Evolutionary conservation across 2,113 vertebrate genomes (phyloP).

Genomic region (Pelusios castaneus): DNA sequence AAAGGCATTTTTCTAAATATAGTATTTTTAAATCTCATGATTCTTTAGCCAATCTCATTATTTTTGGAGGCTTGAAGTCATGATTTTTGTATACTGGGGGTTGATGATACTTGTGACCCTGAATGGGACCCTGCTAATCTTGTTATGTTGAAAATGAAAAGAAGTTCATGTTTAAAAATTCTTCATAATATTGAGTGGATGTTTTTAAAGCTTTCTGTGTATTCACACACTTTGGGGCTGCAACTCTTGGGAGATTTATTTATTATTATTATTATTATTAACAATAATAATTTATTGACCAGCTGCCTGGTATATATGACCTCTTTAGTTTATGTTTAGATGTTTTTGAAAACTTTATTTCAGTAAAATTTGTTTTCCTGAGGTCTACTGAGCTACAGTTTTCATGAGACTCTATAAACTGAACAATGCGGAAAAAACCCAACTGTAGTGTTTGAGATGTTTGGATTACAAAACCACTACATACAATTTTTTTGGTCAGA

Average conservation of each 20-base stretch:
- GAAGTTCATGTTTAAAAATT: neutral
- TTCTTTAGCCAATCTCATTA: neutral
- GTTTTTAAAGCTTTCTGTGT: neutral
- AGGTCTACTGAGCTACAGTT: neutral
- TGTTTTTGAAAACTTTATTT: neutral
- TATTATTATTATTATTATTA: no score
- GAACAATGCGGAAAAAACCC: neutral
- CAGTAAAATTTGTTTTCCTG: neutral
- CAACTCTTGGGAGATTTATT: neutral
- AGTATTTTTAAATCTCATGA: neutral
- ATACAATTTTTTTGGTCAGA: neutral
- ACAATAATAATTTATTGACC: no score
- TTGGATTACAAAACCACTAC: neutral
- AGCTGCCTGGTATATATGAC: neutral
- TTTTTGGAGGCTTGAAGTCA: neutral
- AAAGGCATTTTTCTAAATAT: neutral
- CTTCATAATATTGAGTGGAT: neutral
- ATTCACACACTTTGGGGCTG: neutral
- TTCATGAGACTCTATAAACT: neutral
- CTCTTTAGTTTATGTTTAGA: neutral
- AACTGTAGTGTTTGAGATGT: neutral
- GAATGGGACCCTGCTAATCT: neutral
- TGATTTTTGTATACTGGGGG: neutral
- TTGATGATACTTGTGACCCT: accelerated
- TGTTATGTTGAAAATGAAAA: neutral